phyloP scores from a whole-genome alignment of 2,888 invertebrate species.

The Galeruca laticollis region DNA sequence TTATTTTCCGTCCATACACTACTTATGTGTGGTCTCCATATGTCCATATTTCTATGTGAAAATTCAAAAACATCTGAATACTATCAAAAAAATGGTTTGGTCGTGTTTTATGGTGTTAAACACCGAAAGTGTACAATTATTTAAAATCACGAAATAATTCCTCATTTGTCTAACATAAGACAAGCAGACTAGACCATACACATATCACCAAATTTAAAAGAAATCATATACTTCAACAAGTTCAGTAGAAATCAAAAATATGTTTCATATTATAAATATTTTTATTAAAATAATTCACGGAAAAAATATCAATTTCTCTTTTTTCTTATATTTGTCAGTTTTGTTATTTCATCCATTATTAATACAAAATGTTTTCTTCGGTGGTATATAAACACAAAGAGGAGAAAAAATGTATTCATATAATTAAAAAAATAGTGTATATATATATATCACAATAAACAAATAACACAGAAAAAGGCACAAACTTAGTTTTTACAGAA shows the following conservation, averaged over 20 bases:
- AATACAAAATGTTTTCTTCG: not conserved
- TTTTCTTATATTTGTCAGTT: not conserved
- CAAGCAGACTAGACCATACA: too few relatives aligned
- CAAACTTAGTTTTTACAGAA: slow-evolving; percentile 3
- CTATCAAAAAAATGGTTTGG: too few relatives aligned
- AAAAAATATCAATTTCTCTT: not conserved
- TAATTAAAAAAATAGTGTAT: slow-evolving; percentile 40
- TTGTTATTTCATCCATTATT: not conserved
- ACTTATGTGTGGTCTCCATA: too few relatives aligned
- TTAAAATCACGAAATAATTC: too few relatives aligned
- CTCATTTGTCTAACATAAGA: too few relatives aligned
- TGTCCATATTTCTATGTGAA: too few relatives aligned
- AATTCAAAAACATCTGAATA: too few relatives aligned
- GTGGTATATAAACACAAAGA: not conserved
- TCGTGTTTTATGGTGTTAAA: too few relatives aligned
- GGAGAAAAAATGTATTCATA: slow-evolving; percentile 28
- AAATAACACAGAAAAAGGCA: slow-evolving; percentile 34
- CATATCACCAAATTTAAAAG: too few relatives aligned
- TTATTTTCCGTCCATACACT: too few relatives aligned
- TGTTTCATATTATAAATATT: not conserved
- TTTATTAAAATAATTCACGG: not conserved
- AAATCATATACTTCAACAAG: too few relatives aligned
- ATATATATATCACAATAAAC: slow-evolving; percentile 29
- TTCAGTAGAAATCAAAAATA: not conserved
- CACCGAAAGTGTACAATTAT: too few relatives aligned